Percentiles rank a stretch among this genome's conserved stretches.
These are phyloP conservation scores for Epistrophe grossulariae DNA, from an alignment of 2,888 invertebrate genomes.

Conservation along the genomic window DNA sequence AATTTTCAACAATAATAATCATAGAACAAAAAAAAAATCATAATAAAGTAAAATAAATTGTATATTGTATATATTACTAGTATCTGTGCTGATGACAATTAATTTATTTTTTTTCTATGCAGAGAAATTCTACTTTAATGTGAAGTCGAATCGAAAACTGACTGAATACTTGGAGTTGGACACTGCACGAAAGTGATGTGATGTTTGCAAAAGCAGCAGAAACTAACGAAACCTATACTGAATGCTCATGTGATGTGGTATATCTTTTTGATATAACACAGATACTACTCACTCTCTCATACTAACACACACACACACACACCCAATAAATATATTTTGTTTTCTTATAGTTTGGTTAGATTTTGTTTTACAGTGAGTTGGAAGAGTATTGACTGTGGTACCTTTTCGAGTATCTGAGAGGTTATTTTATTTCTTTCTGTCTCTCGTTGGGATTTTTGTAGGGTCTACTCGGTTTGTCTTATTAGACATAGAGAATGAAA, in stretches of 20 bases:
- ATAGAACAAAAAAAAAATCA: conserved; percentile 49
- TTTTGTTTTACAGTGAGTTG: conserved; percentile 1
- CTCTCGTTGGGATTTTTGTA: not conserved
- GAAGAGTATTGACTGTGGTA: not conserved
- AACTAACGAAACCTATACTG: conserved; percentile 60
- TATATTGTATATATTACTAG: conserved; percentile 74
- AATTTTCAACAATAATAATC: conserved; percentile 20
- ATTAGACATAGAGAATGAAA: not conserved
- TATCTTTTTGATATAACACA: conserved; percentile 14
- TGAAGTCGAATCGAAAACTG: conserved; percentile 69
- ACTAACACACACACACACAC: not conserved
- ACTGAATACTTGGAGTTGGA: conserved; percentile 68
- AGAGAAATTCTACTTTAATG: conserved; percentile 71
- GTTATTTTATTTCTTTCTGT: not conserved
- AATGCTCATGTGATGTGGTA: conserved; percentile 49
- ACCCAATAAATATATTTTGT: not conserved
- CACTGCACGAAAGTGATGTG: conserved; percentile 72
- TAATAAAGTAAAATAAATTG: conserved; percentile 61
- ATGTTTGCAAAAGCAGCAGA: conserved; percentile 73
- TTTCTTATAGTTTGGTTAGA: conserved; percentile 8
- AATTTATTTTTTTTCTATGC: conserved; percentile 48
- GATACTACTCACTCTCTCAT: not conserved
- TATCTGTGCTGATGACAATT: conserved; percentile 74
- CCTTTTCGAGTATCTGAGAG: not conserved
- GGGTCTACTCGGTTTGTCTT: conserved; percentile 8